Conservation (phyloP, 23 tunicate genomes). For the Trididemnum nubilum region DNA sequence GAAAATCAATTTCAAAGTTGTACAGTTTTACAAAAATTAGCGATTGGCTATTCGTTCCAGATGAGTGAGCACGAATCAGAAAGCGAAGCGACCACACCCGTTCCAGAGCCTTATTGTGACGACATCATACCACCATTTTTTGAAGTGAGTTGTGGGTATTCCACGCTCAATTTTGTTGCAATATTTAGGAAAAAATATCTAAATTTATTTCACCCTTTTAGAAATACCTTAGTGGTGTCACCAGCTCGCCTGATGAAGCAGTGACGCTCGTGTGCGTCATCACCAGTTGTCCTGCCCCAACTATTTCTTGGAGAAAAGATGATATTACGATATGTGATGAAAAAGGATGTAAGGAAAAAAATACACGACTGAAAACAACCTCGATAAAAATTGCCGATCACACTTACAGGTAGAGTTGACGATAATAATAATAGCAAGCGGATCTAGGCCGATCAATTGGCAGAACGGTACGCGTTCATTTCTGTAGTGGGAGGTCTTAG, state of each 20-base stretch:
- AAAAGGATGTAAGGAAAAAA: too few relatives aligned
- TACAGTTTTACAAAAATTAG: too few relatives aligned
- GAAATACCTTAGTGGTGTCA: constrained; percentile 11
- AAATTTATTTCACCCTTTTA: not conserved
- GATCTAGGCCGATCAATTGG: not conserved
- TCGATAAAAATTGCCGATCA: too few relatives aligned
- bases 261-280: constrained; percentile 3
- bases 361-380: too few relatives aligned
- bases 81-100: not conserved
- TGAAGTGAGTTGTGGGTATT: not conserved
- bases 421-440: too few relatives aligned
- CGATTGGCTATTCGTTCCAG: too few relatives aligned
- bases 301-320: not conserved
- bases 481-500: not conserved
- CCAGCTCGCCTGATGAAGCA: not conserved
- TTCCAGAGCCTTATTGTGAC: not conserved
- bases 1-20: too few relatives aligned
- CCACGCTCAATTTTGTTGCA: too few relatives aligned
- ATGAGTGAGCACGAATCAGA: not conserved
- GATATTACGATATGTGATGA: too few relatives aligned
- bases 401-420: too few relatives aligned
- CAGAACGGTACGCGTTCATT: not conserved
- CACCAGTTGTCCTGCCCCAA: not conserved
- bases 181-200: too few relatives aligned
- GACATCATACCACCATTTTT: not conserved